Base-by-base conservation (phyloP, 1,140 invertebrate genomes). In the Sitophilus oryzae region DNA sequence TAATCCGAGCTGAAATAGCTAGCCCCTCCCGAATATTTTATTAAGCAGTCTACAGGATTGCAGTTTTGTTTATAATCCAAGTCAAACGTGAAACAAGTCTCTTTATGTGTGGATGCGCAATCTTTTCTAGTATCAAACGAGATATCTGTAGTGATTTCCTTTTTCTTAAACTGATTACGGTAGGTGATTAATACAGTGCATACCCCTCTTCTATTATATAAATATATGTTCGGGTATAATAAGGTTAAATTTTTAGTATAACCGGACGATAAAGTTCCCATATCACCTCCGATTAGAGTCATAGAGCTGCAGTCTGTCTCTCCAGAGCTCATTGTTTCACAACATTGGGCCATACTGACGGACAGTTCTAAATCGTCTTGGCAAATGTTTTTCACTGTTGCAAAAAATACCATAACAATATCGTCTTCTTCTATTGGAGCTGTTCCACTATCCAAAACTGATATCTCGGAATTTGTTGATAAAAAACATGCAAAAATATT, bases 41-140 rank as follows among this genome's bases (percentile, higher is more conserved):
- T 52, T 23, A 61, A 46, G 41, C 59, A 61, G 16, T 61, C 59
- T 6, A 58, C 55, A n/a, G 52, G 59, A 47, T 52, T 58, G 37
- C 59, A 61, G 16, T 61, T 54, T 9, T 52, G 10, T 21, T 19
- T 40, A 37, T 34, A 37, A 52, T 61, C 52, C 30, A 51, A 43
- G 38, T 61, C 59, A 14, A 58, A n/a, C 6, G 55, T 55, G 50
- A 42, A 18, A 20, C 59, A 61, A 38, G 19, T 11, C 2, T 36
- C 14, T n/a, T 48, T 48, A 22, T 16, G n/a, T n/a, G 8, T n/a
- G 2, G 9, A n/a, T 3, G 40, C 20, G 19, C 45, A 48, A 16
- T 15, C 22, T 30, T 56, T 56, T 5, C n/a, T 54, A n/a, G 55
- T 61, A 43, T 57, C 47, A 22, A 58, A 61, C 18, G 46, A 20